Evolutionary conservation across 1,140 invertebrate species (phyloP), one percentile per base, ranked within the genome.

Genomic region (Colletes gigas): DNA sequence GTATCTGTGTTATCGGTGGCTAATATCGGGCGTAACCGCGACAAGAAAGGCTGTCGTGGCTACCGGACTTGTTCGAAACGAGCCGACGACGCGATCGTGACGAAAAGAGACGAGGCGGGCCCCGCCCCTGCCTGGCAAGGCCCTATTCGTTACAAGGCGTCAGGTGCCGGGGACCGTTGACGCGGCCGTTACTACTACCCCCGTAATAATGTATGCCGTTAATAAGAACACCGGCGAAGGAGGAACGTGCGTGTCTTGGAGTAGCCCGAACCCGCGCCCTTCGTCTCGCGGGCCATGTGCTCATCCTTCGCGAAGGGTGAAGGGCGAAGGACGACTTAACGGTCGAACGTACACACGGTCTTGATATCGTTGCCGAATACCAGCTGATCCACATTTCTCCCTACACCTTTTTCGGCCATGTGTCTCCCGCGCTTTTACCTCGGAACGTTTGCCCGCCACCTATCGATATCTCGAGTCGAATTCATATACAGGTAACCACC

Each of bases 91-190:
- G 30, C 30, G 78, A 78, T 86, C 70, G 83, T 73, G 82, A 86
- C 85, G 85, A 86, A 87, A 85, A 86, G 85, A 81, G 59, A 66
- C 66, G 70, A 80, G 63, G 78, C 63, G 86, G 84, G 84, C 69
- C 62, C 81, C 83, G 75, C 78, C 84, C 71, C 47, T 79, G 65
- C 71, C 47, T 79, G 65, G 47, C 17, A 63, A 76, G 55, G 55
- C 52, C 65, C 57, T 62, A 78, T 81, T 88, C 80, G 87, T 88
- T 90, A 74, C 76, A 88, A 86, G 82, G 84, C 84, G 87, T 88
- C 87, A 88, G 87, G 87, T 88, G 87, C 80, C 87, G 14, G 66
- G 62, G 68, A 88, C 87, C 87, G 87, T 88, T 88, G 87, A 88
- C 87, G 87, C 88, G 83, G 86, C 86, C 85, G 86, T 88, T 87